These are phyloP conservation scores for Pseudococcus viburni DNA, from an alignment of 2,888 invertebrate genomes.

Conservation along the genomic window DNA sequence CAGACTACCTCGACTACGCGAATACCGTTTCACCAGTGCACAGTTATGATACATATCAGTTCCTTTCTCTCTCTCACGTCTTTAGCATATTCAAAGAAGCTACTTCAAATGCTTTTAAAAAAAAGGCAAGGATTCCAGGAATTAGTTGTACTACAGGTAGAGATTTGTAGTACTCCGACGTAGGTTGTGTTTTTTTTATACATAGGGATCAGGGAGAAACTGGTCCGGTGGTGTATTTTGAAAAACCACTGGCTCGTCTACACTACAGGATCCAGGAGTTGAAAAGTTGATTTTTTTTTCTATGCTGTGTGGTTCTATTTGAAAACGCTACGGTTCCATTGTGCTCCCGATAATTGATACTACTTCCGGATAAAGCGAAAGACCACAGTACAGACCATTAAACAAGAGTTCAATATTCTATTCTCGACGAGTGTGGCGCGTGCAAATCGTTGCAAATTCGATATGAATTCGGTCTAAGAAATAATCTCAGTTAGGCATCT, in stretches of 20 bases:
- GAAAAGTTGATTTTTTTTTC: not conserved
- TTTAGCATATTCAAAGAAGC: not conserved
- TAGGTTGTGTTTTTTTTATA: not conserved
- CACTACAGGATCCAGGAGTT: not conserved
- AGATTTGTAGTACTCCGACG: not conserved
- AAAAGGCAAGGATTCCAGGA: not conserved
- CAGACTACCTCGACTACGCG: no score
- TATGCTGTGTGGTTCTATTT: not conserved
- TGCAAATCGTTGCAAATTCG: not conserved
- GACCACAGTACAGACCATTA: not conserved
- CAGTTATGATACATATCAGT: not conserved
- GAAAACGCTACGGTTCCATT: not conserved
- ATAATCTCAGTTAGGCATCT: not conserved
- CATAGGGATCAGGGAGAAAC: not conserved
- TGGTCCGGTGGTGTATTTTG: not conserved
- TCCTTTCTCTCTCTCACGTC: not conserved
- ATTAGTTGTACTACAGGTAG: not conserved
- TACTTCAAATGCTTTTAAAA: not conserved
- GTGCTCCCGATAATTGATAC: not conserved
- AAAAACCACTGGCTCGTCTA: not conserved
- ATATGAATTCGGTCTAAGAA: not conserved
- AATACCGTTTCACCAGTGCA: not conserved
- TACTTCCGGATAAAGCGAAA: not conserved
- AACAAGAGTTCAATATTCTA: slow-evolving; percentile 20
- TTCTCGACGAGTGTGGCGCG: not conserved